phyloP scores from a whole-genome alignment of 2,888 invertebrate species.

The Buathra laborator region DNA sequence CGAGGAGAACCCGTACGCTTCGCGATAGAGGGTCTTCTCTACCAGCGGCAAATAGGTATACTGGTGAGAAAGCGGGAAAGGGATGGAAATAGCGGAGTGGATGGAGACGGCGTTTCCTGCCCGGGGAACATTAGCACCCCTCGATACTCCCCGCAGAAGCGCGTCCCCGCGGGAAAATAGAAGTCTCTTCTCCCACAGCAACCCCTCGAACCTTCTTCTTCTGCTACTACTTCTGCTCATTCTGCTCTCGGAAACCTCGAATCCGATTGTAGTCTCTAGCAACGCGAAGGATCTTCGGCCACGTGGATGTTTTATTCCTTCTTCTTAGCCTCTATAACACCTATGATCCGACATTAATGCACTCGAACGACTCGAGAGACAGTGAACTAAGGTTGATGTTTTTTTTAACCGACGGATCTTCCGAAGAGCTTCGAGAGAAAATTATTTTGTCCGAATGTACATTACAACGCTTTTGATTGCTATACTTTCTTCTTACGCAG shows the following conservation, averaged over 20 bases:
- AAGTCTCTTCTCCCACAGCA: constrained; percentile 52
- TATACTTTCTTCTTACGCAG: not conserved
- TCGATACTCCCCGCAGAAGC: constrained; percentile 79
- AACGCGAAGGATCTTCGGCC: constrained; percentile 18
- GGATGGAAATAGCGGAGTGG: constrained; percentile 75
- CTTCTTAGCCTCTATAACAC: constrained; percentile 1
- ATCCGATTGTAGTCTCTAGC: constrained; percentile 41
- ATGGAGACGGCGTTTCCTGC: constrained; percentile 85
- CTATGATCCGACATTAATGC: not conserved
- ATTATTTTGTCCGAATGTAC: not conserved
- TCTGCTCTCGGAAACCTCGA: constrained; percentile 48
- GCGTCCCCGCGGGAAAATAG: constrained; percentile 66
- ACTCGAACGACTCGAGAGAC: not conserved
- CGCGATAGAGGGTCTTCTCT: constrained; percentile 45
- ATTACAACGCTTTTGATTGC: not conserved
- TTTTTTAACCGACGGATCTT: not conserved
- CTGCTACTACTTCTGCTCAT: constrained; percentile 52
- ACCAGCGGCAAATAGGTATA: constrained; percentile 23
- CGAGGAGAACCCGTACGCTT: constrained; percentile 13
- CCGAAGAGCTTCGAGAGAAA: not conserved
- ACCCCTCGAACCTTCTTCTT: constrained; percentile 64
- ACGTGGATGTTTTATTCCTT: not conserved
- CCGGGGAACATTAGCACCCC: constrained; percentile 85
- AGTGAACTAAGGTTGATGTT: not conserved
- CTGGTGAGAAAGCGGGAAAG: constrained; percentile 42